Base-by-base conservation (phyloP, 2,113 vertebrate species). In the Percopsis transmontana region DNA sequence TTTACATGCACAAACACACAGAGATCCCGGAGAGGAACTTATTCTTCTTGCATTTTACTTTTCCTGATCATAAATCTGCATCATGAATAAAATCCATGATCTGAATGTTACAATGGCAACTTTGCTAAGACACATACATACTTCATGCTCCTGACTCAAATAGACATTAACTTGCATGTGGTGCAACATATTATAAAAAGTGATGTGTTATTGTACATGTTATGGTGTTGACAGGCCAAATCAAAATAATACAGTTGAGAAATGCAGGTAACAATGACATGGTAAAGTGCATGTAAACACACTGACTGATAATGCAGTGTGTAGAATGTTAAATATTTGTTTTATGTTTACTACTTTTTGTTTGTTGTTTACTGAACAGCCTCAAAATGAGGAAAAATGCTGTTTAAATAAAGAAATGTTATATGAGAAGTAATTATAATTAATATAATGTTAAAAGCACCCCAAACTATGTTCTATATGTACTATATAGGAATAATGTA, bases 381-480 rank as follows among this genome's bases (percentile, higher is more conserved):
- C 69, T 82, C 72, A 62, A 72, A 58, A 73, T 75, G 77, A 83
- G 5, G 8, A 33, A 33, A 33, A 33, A 4, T 33, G 27, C 84
- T 74, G 84, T 79, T 70, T 39, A 21, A 78, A 66, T 64, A 48
- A 79, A 65, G 64, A 74, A 90, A 85, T 89, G 88, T 50, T 13
- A 38, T 72, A 80, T 68, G 58, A 62, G 52, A 79, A 76, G 79
- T 84, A 70, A 68, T 70, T 33, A 33, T 5, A 3, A 33, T 27
- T 5, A n/a, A 42, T 24, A 72, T 59, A 52, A 0, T n/a, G 27
- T 33, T 33, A 33, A 33, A 33, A 33, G 27, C 27, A 33, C 27
- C 27, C 27, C 27, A 33, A 33, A 33, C 27, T 33, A 33, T 33
- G 5, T 33, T 6, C 41, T 13, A 44, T 47, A 6, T 2, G 24